Percentiles rank a stretch among this genome's conserved stretches.
These are phyloP conservation scores for Unio pictorum DNA, from an alignment of 2,888 invertebrate species.

Conservation along the genomic window DNA sequence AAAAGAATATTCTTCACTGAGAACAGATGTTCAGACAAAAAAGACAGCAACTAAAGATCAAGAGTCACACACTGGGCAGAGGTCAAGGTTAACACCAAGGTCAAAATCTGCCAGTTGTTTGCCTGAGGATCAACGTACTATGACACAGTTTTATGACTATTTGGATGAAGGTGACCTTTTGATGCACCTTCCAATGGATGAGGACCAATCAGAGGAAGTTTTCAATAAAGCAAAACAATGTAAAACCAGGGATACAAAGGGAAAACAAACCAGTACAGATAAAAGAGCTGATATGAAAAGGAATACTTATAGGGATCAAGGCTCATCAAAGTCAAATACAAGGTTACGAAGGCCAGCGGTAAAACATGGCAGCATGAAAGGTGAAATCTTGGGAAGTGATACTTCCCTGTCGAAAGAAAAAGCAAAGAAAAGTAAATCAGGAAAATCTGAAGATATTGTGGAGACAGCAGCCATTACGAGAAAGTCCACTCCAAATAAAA, in stretches of 20 bases:
- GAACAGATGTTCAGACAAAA: no score
- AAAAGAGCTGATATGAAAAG: no score
- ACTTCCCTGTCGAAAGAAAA: constrained; percentile 6
- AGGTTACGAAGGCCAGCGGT: no score
- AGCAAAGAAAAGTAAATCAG: constrained; percentile 1
- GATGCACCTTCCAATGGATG: not conserved
- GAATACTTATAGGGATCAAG: no score
- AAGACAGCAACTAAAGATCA: constrained; percentile 1
- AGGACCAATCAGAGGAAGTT: not conserved
- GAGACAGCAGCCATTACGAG: not conserved
- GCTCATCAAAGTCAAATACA: no score
- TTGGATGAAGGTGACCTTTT: constrained; percentile 19
- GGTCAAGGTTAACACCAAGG: not conserved
- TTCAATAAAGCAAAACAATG: constrained; percentile 2
- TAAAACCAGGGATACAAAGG: not conserved
- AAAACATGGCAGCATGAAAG: no score
- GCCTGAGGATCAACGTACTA: constrained; percentile 34
- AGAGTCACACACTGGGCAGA: constrained; percentile 6
- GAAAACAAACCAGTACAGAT: not conserved
- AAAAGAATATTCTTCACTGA: no score
- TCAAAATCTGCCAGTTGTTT: constrained; percentile 3
- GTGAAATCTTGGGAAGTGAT: not conserved
- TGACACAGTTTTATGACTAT: constrained; percentile 41
- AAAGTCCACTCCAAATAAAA: not conserved
- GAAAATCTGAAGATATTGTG: not conserved